Conservation (phyloP, 2,888 invertebrate species). For the Nysson spinosus region DNA sequence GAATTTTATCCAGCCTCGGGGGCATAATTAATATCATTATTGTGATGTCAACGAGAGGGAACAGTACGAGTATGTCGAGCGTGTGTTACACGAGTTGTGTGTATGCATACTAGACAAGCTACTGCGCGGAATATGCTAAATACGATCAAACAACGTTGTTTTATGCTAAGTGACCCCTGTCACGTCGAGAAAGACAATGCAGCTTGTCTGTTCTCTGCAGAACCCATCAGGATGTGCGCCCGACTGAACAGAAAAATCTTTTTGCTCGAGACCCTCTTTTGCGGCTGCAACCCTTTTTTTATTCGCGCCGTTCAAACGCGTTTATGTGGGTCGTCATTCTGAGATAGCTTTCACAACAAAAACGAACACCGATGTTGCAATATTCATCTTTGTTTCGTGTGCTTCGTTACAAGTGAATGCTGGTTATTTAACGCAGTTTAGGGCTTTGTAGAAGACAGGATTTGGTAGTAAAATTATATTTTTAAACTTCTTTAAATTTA, state of each 20-base stretch:
- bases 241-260: slow-evolving; percentile 27
- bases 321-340: neutral
- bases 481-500: too few relatives aligned
- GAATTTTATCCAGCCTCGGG: slow-evolving; percentile 28
- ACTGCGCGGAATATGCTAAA: slow-evolving; percentile 57
- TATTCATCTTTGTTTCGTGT: neutral
- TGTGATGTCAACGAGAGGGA: slow-evolving; percentile 58
- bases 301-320: slow-evolving; percentile 5
- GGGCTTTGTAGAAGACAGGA: too few relatives aligned
- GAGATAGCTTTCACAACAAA: neutral
- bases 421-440: too few relatives aligned
- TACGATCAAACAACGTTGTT: slow-evolving; percentile 62
- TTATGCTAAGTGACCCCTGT: slow-evolving; percentile 59
- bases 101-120: slow-evolving; percentile 50
- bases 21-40: slow-evolving; percentile 63
- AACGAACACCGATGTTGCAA: neutral
- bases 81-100: slow-evolving; percentile 59
- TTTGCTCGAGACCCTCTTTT: slow-evolving; percentile 17
- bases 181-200: slow-evolving; percentile 53
- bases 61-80: slow-evolving; percentile 44
- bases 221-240: slow-evolving; percentile 49
- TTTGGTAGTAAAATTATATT: too few relatives aligned
- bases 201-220: slow-evolving; percentile 43
- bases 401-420: too few relatives aligned
- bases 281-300: neutral